Conservation (phyloP, 2,888 invertebrate genomes). For the Biston stratarius region DNA sequence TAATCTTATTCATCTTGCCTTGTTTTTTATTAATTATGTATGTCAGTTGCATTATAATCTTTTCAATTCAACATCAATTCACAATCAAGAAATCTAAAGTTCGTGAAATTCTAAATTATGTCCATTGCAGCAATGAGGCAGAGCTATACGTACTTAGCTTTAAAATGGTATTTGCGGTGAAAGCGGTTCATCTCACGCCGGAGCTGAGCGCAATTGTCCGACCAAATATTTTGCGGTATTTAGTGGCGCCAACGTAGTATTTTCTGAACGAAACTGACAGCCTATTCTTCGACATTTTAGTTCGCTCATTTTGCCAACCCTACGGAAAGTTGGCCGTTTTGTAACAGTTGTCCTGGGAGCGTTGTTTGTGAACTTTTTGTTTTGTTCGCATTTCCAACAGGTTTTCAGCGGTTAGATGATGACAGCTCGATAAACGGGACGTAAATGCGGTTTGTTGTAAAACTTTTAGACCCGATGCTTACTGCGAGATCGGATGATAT, state of each 20-base stretch:
- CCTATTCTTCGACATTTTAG: not conserved
- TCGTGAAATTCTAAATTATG: not conserved
- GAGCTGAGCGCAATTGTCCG: conserved; percentile 12
- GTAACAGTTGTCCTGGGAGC: conserved; percentile 8
- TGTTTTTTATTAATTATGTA: too few species aligned
- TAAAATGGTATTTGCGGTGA: conserved; percentile 13
- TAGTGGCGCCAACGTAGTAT: not conserved
- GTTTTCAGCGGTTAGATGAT: conserved; percentile 3
- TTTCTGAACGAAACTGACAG: conserved; percentile 1
- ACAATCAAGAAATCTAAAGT: not conserved
- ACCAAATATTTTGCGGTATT: not conserved
- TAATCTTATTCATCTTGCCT: too few species aligned
- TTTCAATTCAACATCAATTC: too few species aligned
- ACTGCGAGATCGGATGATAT: too few species aligned
- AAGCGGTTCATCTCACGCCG: conserved; percentile 11
- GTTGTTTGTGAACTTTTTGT: conserved; percentile 19
- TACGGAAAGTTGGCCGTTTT: not conserved
- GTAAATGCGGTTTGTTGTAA: too few species aligned
- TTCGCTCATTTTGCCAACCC: not conserved
- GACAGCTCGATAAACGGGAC: too few species aligned
- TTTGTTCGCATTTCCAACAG: conserved; percentile 17
- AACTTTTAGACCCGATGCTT: too few species aligned
- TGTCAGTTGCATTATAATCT: too few species aligned
- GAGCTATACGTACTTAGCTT: not conserved
- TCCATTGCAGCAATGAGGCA: not conserved